Base-by-base conservation (phyloP, 2,888 invertebrate species). In the Meteorus cinctellus region DNA sequence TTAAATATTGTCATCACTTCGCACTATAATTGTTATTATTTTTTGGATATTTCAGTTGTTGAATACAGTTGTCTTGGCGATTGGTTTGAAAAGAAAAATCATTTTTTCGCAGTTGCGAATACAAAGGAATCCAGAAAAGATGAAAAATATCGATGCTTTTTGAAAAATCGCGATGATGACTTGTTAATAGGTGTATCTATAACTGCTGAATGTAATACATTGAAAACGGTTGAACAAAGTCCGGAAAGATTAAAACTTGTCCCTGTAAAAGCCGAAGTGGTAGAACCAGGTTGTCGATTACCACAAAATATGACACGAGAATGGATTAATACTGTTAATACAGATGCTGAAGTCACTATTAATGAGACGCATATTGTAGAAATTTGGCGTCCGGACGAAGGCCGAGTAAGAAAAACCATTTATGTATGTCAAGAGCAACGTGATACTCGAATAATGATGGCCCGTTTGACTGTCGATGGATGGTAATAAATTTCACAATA, bases 261-360 rank as follows among this genome's bases (percentile, higher is more conserved):
- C 1, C 97, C 97, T 71, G 96, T 96, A 84, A 95, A 97, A 91
- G 92, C 96, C 0, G 97, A 97, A 90, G 93, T 95, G 8, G 97
- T 98, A 0, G 95, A 95, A 81, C 96, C 98, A 4, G 96, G 97
- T 0, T 99, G 98, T 86, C 93, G 96, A 63, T 90, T 99, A 77
- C 98, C 98, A 0, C 95, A 97, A 88, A 98, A 98, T 88, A 97
- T 97, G 90, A 94, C 95, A 0, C 98, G 99, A 0, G 94, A 96
- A 29, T 99, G 98, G 98, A 96, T 98, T 71, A 98, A 98, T 86
- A 98, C 98, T 0, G 98, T 98, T 0, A 98, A 98, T 87, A 96
- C 97, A 81, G 98, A 98, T 89, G 98, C 98, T 0, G 97, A 98
- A 89, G 95, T 98, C 0, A 92, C 93, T 65, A 97, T 99, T 59